phyloP scores from a whole-genome alignment of 2,888 invertebrate species.

The Apeira syringaria region DNA sequence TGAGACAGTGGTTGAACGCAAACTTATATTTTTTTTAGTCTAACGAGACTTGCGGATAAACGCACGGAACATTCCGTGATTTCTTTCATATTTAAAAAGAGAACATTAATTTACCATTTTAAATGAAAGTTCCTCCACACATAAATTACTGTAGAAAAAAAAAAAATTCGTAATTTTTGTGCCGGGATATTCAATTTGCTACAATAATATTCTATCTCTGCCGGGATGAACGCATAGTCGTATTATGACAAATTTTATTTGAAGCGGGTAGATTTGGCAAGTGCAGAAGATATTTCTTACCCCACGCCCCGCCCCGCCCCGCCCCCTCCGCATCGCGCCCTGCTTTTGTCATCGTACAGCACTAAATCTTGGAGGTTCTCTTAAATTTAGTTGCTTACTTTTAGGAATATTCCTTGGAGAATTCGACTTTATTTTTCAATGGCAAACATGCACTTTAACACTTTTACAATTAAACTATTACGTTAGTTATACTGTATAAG shows the following conservation, averaged over 20 bases:
- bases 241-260: constrained; percentile 52
- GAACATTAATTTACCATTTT: too few relatives aligned
- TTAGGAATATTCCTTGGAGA: constrained; percentile 26
- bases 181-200: constrained; percentile 9
- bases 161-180: background rate
- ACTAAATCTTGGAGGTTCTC: constrained; percentile 66
- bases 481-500: too few relatives aligned
- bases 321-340: constrained; percentile 53
- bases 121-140: too few relatives aligned
- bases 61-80: too few relatives aligned
- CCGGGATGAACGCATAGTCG: constrained; percentile 23
- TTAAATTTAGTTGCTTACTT: constrained; percentile 62
- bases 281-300: constrained; percentile 57
- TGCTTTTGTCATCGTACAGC: constrained; percentile 66
- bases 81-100: too few relatives aligned
- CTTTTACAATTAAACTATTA: too few relatives aligned
- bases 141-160: too few relatives aligned
- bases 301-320: constrained; percentile 54
- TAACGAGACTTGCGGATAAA: too few relatives aligned
- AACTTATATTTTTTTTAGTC: too few relatives aligned
- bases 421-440: constrained; percentile 4
- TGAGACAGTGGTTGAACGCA: too few relatives aligned
- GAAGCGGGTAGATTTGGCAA: constrained; percentile 55
- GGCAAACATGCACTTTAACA: background rate
- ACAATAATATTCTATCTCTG: constrained; percentile 11